Conservation (phyloP, 1,140 invertebrate species). For the Hyphantria cunea region DNA sequence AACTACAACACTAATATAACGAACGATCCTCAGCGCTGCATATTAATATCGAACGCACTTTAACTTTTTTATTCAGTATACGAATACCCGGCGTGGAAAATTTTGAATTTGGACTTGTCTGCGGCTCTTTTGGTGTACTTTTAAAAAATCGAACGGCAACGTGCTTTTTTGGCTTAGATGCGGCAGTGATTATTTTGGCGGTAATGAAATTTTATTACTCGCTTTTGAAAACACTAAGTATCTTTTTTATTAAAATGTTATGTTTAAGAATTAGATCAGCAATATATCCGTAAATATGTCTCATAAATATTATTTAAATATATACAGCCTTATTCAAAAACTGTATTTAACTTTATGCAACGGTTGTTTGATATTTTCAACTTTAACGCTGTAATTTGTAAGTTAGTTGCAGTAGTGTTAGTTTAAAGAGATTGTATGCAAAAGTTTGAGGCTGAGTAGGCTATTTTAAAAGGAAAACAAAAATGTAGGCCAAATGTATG, state of each 20-base stretch:
- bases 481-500: no score
- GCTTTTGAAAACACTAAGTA: slow-evolving; percentile 3
- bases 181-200: slow-evolving; percentile 17
- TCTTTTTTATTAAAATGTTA: slow-evolving; percentile 2
- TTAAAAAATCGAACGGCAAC: slow-evolving; percentile 34
- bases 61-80: slow-evolving; percentile 20
- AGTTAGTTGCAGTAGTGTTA: no score
- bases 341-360: no score
- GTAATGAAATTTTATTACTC: slow-evolving; percentile 21
- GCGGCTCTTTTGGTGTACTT: slow-evolving; percentile 31
- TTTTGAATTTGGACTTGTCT: slow-evolving; percentile 30
- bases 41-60: slow-evolving; percentile 31
- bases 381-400: no score
- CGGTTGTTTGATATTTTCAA: no score
- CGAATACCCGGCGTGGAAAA: slow-evolving; percentile 25
- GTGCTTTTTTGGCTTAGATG: slow-evolving; percentile 26
- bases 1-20: slow-evolving; percentile 19
- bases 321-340: no score
- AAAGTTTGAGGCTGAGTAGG: no score
- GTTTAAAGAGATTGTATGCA: no score
- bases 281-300: no score
- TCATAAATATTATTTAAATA: no score
- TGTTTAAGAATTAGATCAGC: background rate
- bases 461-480: no score
- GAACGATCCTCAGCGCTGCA: slow-evolving; percentile 22